Evolutionary conservation across 2,797 vertebrate genomes (phyloP).

Genomic region (Brotogeris chrysoptera): DNA sequence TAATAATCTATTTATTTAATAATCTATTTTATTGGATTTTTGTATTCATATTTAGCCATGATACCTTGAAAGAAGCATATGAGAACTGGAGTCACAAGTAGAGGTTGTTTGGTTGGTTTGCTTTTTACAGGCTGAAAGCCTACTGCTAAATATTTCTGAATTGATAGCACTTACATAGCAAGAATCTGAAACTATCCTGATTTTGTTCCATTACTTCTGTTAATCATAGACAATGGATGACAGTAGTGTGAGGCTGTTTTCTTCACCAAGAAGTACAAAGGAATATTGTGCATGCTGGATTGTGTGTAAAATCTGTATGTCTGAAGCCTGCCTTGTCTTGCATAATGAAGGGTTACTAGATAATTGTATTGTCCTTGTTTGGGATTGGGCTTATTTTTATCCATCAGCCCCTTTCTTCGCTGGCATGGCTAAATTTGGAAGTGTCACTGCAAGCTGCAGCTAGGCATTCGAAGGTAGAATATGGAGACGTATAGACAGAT

Average conservation of each 20-base stretch:
- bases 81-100: background rate
- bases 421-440: conserved; percentile 19
- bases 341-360: conserved; percentile 12
- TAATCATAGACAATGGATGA: background rate
- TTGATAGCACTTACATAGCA: background rate
- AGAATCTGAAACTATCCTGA: background rate
- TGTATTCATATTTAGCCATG: background rate
- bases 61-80: background rate
- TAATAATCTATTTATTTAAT: too few species aligned
- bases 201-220: background rate
- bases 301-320: conserved; percentile 16
- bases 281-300: conserved; percentile 2
- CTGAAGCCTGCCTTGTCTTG: conserved; percentile 26
- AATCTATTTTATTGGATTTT: too few species aligned
- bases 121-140: background rate
- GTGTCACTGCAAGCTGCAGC: background rate
- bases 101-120: background rate
- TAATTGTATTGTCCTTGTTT: conserved; percentile 18
- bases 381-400: conserved; percentile 30
- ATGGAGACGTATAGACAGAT: background rate
- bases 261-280: conserved; percentile 20
- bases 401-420: background rate
- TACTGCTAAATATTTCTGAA: background rate
- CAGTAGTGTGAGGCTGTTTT: conserved; percentile 18
- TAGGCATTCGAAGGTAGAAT: conserved; percentile 3